Conservation (phyloP, 2,797 vertebrate genomes). For the Rhinoraja longicauda region DNA sequence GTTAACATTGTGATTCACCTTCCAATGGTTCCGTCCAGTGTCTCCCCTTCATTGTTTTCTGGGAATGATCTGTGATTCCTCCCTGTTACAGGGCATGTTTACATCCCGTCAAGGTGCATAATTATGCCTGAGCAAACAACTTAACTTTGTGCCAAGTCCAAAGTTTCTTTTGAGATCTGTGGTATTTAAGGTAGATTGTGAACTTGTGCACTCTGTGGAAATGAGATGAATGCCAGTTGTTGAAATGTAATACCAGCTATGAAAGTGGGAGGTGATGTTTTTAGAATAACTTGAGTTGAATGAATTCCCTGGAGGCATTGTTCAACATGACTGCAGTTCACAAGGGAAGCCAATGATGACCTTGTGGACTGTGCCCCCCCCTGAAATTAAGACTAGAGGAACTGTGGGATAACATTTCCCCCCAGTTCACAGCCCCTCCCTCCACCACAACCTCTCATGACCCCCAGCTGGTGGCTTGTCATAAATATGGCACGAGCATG, state of each 20-base stretch:
- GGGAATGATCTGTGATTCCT: not conserved
- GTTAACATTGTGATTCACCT: not conserved
- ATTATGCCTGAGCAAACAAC: not conserved
- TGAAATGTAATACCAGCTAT: not conserved
- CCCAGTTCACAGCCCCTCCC: no score
- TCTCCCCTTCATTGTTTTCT: no score
- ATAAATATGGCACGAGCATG: no score
- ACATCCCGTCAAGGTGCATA: no score
- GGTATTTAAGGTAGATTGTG: not conserved
- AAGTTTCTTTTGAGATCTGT: not conserved
- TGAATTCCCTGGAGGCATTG: not conserved
- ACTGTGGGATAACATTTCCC: no score
- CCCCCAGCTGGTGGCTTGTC: no score
- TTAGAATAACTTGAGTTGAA: not conserved
- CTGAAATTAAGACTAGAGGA: no score
- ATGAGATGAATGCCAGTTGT: not conserved
- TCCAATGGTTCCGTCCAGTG: not conserved
- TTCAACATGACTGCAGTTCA: not conserved
- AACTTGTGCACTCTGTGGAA: no score
- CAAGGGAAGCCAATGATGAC: no score
- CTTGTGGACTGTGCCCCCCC: no score
- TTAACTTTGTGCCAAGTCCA: no score
- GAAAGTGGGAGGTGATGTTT: not conserved
- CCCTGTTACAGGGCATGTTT: not conserved
- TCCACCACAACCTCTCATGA: not conserved